phyloP scores from a whole-genome alignment of 2,113 vertebrate genomes.

The Crotalus horridus region DNA sequence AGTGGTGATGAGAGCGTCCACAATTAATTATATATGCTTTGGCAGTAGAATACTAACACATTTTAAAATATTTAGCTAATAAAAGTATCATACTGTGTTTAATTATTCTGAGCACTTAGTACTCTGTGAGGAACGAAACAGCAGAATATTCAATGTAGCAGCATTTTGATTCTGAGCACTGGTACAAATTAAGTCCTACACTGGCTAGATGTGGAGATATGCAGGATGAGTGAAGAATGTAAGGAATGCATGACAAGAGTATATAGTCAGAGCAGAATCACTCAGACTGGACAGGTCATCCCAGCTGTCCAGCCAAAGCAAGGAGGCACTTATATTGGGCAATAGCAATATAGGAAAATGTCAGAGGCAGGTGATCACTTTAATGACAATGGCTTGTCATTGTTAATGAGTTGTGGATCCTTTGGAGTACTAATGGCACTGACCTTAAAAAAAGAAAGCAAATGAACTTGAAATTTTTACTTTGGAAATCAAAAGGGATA shows the following conservation, averaged over 20 bases:
- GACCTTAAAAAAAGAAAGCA: neutral
- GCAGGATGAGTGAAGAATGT: neutral
- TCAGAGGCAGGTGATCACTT: neutral
- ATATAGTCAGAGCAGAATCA: neutral
- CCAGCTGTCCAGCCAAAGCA: neutral
- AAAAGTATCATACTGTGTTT: slow-evolving; percentile 33
- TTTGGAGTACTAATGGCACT: neutral
- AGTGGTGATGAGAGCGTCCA: slow-evolving; percentile 5
- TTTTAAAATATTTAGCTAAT: slow-evolving; percentile 39
- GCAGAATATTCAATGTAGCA: slow-evolving; percentile 22
- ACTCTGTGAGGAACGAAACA: slow-evolving; percentile 32
- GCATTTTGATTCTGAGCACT: slow-evolving; percentile 18
- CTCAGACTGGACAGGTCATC: neutral
- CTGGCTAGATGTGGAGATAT: slow-evolving; percentile 14
- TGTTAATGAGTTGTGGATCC: neutral
- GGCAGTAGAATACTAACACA: slow-evolving; percentile 17
- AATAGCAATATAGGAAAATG: neutral
- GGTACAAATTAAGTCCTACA: slow-evolving; percentile 30
- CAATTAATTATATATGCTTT: slow-evolving; percentile 25
- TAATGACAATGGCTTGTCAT: neutral
- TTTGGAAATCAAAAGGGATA: neutral
- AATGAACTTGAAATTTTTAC: neutral
- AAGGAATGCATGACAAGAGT: neutral
- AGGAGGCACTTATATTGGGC: neutral
- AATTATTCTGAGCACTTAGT: neutral